Evolutionary conservation across 2,113 vertebrate genomes (phyloP), one percentile per base, ranked within the genome.

Genomic region (Synodontis membranacea): DNA sequence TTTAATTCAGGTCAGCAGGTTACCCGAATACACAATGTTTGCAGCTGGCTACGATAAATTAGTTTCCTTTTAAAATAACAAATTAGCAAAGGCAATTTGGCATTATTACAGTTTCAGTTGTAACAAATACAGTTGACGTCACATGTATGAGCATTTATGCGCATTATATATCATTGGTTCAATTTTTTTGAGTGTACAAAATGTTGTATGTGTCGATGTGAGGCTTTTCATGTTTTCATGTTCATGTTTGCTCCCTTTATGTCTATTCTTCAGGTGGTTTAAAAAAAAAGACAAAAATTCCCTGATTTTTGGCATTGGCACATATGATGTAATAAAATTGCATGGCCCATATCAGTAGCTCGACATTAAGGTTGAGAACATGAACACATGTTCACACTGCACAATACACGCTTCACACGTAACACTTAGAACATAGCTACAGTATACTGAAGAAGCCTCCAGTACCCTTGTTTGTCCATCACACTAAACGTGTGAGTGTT

Each of bases 391-490:
- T 81, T 84, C 76, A 81, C 88, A 84, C 84, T 86, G 82, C 48
- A 76, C 50, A 78, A 25, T 46, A 39, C 46, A 68, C 62, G 25
- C 48, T 52, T 62, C 34, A 85, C 88, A 75, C 84, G 48, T n/a
- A n/a, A n/a, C n/a, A n/a, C n/a, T n/a, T n/a, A n/a, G n/a, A 91
- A 93, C 90, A 90, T 84, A 88, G 70, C 86, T 87, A n/a, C n/a
- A n/a, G n/a, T n/a, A 80, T 64, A 87, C 91, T 93, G 91, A 80
- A 72, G 37, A 83, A 68, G 89, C 89, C 84, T 88, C 82, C 88
- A 79, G 89, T 89, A 89, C 88, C 90, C 88, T 90, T 80, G 88
- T 92, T 90, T 93, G 91, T 89, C 92, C 89, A 88, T 94, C 94
- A 94, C 84, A 76, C 92, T 46, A 54, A 34, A 52, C 34, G 3